Conservation (phyloP, 23 tunicate species). For the Halocynthia roretzi region DNA sequence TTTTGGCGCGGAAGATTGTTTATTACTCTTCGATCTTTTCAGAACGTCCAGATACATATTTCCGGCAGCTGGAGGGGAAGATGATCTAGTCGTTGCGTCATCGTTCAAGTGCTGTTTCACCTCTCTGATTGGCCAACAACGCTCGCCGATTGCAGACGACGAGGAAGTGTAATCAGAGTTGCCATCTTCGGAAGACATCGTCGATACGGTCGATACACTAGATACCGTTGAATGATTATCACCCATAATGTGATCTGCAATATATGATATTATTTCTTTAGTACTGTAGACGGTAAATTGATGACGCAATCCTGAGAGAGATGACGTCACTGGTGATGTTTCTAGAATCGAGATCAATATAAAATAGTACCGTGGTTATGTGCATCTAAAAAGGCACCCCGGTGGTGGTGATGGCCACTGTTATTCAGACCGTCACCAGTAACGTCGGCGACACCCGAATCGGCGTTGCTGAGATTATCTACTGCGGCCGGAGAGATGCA, state of each 20-base stretch:
- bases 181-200: conserved; percentile 79
- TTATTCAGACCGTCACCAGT: conserved; percentile 21
- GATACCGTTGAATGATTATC: conserved; percentile 43
- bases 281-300: no score
- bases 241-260: conserved; percentile 13
- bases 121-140: conserved; percentile 14
- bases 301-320: no score
- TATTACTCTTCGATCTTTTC: conserved; percentile 18
- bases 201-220: conserved; percentile 53
- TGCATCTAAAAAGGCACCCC: neutral
- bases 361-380: no score
- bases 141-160: neutral
- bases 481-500: conserved; percentile 23
- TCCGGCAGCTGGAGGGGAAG: conserved; percentile 19
- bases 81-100: neutral
- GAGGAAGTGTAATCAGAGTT: conserved; percentile 12
- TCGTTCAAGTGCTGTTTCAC: neutral
- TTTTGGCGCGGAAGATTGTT: neutral
- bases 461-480: conserved; percentile 66
- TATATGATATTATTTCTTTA: no score
- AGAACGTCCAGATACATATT: conserved; percentile 55
- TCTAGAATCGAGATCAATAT: no score
- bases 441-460: conserved; percentile 83
- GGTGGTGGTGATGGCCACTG: conserved; percentile 2
- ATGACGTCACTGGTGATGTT: no score